A percentile compares a stretch with the other conserved stretches of the same genome.
phyloP scores from a whole-genome alignment of 1,140 invertebrate species.

The Lepidostoma basale region DNA sequence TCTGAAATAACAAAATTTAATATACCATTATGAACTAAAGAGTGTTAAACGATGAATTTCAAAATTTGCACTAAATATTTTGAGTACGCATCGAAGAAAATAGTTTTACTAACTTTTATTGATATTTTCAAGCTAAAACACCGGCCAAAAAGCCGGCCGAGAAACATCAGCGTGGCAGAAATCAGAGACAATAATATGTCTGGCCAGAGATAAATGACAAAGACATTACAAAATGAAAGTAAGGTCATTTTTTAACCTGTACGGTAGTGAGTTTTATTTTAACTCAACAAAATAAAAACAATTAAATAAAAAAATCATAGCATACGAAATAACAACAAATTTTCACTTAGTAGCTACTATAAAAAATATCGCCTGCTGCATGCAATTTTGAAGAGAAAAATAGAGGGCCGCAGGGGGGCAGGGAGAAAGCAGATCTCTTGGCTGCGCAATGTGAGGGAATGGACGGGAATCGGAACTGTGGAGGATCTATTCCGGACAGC shows the following conservation, averaged over 20 bases:
- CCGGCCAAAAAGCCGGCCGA: conserved; percentile 34
- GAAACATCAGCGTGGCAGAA: conserved; percentile 35
- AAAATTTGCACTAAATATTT: not conserved
- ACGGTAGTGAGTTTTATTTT: too few species aligned
- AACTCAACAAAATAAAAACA: too few species aligned
- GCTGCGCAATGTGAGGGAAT: too few species aligned
- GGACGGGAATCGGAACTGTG: too few species aligned
- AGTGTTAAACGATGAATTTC: not conserved
- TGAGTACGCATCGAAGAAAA: not conserved
- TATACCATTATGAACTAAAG: not conserved
- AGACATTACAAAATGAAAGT: not conserved
- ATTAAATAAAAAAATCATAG: too few species aligned
- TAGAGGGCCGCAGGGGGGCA: too few species aligned
- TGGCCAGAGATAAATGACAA: not conserved
- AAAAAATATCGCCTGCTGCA: too few species aligned
- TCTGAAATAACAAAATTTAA: conserved; percentile 23
- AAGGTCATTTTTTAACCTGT: not conserved
- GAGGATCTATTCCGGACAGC: too few species aligned
- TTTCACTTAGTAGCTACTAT: too few species aligned
- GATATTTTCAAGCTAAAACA: conserved; percentile 13
- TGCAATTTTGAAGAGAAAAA: too few species aligned
- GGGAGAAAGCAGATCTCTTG: too few species aligned
- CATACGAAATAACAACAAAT: too few species aligned
- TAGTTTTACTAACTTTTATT: conserved; percentile 16
- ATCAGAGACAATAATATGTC: not conserved